phyloP scores from a whole-genome alignment of 2,888 invertebrate species.

The Caenorhabditis sp. region DNA sequence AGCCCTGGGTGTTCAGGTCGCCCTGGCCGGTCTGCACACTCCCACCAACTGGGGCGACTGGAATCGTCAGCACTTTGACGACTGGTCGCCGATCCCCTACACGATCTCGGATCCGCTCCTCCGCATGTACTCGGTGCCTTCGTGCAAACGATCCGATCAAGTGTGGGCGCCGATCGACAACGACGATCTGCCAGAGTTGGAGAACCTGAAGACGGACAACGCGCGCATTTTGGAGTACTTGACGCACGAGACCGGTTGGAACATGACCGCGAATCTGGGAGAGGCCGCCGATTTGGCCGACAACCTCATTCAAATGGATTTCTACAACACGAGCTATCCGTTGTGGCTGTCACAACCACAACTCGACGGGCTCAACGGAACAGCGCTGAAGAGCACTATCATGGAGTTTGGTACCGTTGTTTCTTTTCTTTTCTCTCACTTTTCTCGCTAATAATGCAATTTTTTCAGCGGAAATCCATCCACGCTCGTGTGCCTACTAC shows the following conservation, averaged over 20 bases:
- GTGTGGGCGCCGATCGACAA: constrained; percentile 68
- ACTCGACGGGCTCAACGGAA: constrained; percentile 51
- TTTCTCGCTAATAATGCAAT: neutral
- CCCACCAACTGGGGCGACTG: constrained; percentile 64
- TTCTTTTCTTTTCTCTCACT: neutral
- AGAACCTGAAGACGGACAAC: constrained; percentile 50
- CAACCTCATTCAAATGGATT: constrained; percentile 70
- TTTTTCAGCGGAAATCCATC: constrained; percentile 65
- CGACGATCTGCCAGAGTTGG: constrained; percentile 62
- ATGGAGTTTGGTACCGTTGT: constrained; percentile 58
- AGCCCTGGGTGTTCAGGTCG: constrained; percentile 49
- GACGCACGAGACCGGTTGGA: constrained; percentile 63
- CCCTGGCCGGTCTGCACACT: constrained; percentile 60
- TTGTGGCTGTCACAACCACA: constrained; percentile 63
- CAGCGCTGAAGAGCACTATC: constrained; percentile 33
- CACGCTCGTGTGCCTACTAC: constrained; percentile 68
- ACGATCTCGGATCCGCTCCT: constrained; percentile 71
- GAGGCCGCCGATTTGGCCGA: constrained; percentile 72
- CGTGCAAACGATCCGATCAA: constrained; percentile 60
- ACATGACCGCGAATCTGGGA: constrained; percentile 59
- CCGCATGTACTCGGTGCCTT: constrained; percentile 70
- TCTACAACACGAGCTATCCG: constrained; percentile 59
- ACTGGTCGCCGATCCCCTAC: constrained; percentile 72
- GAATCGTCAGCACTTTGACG: constrained; percentile 48
- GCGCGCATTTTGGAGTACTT: constrained; percentile 56